Evolutionary conservation across 2,888 invertebrate species (phyloP), one percentile per base, ranked within the genome.

Genomic region (Lordiphosa andalusiaca): DNA sequence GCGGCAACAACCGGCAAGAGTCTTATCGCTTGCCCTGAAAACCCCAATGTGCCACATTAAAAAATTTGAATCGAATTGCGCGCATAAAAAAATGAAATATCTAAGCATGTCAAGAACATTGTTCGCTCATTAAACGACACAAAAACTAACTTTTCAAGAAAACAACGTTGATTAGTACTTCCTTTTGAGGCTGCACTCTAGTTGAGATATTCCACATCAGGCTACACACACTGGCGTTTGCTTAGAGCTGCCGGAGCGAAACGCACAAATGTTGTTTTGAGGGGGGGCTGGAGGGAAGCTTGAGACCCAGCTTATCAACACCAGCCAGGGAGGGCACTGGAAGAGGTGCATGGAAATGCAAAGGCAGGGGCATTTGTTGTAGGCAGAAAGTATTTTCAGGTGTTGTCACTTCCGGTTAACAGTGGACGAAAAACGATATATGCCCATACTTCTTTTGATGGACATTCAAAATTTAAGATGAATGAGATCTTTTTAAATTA

Each of bases 21-120:
- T 21, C 76, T 80, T 76, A 72, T 63, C 75, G 42, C 40, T 46
- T 54, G 62, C 49, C 62, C 62, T 65, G 46, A 40, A 63, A 63
- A 63, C 63, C 65, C 57, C 44, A 44, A 63, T 63, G 37, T 42
- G 25, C 6, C 25, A 25, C 6, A 25, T 25, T 6, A 25, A 25
- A 25, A 25, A 44, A 69, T 60, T 73, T 69, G 58, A 83, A 84
- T 81, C 66, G 82, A 84, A 78, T 67, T 63, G 82, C 84, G 81
- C 77, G 61, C 81, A 48, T 66, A 66, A 57, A 66, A 66, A 66
- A 65, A 67, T 46, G 42, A 59, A 67, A 74, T 78, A 70, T 74
- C 64, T 74, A 78, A 78, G 75, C 72, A 68, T 78, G 78, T 78
- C 78, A 78, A 78, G 78, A 78, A 78, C 83, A 78, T 78, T 78